Percentiles rank a stretch among this genome's conserved stretches.
These are phyloP conservation scores for Odontothrips loti DNA, from an alignment of 2,888 invertebrate species.

Conservation along the genomic window DNA sequence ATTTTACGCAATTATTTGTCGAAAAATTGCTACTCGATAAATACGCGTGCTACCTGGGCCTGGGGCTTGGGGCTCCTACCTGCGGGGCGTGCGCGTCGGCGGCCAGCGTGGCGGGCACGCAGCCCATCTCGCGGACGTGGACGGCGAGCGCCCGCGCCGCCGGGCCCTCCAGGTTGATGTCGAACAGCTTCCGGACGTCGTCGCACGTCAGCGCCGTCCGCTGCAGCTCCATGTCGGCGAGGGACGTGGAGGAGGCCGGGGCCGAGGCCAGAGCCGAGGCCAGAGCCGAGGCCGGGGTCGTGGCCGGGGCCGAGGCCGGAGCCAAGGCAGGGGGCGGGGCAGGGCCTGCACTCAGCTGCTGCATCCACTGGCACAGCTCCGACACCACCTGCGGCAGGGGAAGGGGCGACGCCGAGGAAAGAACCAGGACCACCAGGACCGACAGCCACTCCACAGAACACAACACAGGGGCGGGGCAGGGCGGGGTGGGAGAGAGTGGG, in stretches of 20 bases:
- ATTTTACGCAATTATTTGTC: too few species aligned
- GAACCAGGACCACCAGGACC: too few species aligned
- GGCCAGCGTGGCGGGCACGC: not conserved
- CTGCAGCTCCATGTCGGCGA: not conserved
- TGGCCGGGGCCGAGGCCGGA: not conserved
- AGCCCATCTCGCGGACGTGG: not conserved
- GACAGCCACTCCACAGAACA: too few species aligned
- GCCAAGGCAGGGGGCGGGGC: not conserved
- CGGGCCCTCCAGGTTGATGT: constrained; percentile 16
- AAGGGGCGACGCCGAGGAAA: not conserved
- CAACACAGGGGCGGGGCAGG: too few species aligned
- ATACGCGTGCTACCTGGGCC: too few species aligned
- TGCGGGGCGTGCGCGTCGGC: not conserved
- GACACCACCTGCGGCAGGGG: not conserved
- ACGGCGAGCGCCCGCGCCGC: constrained; percentile 12
- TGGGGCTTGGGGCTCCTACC: too few species aligned
- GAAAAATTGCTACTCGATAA: too few species aligned
- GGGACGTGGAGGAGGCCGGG: not conserved
- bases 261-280: not conserved
- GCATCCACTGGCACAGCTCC: constrained; percentile 10
- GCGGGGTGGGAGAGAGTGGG: too few species aligned
- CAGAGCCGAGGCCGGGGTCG: not conserved
- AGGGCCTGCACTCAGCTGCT: not conserved
- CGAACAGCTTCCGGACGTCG: constrained; percentile 11
- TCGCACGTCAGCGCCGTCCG: not conserved